Conservation (phyloP, 2,888 invertebrate genomes). For the Hanleya hanleyi region DNA sequence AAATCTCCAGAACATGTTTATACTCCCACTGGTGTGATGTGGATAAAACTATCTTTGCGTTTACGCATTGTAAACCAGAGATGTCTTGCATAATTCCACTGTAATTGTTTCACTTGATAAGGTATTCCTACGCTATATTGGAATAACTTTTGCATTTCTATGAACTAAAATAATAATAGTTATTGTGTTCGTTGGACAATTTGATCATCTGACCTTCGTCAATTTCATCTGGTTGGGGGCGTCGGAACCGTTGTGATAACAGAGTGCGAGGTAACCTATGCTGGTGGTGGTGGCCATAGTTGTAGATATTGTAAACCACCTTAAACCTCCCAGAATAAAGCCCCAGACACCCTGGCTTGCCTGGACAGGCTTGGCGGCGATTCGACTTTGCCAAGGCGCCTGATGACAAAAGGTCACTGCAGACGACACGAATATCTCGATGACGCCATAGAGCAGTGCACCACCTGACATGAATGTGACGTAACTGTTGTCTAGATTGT, state of each 20-base stretch:
- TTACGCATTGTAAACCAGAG: too few relatives aligned
- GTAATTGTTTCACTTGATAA: too few relatives aligned
- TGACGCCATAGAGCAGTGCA: slow-evolving; percentile 66
- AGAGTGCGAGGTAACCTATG: slow-evolving; percentile 69
- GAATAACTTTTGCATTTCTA: too few relatives aligned
- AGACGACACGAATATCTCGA: slow-evolving; percentile 69
- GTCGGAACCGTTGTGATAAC: slow-evolving; percentile 60
- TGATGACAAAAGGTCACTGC: slow-evolving; percentile 71
- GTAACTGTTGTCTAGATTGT: slow-evolving; percentile 61
- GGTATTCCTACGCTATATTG: too few relatives aligned
- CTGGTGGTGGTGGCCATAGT: slow-evolving; percentile 73
- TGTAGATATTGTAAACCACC: slow-evolving; percentile 73
- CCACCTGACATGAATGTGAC: slow-evolving; percentile 62
- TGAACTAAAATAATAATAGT: too few relatives aligned
- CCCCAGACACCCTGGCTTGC: slow-evolving; percentile 72
- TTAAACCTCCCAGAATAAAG: slow-evolving; percentile 70
- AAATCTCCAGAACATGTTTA: too few relatives aligned
- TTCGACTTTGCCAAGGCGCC: slow-evolving; percentile 72
- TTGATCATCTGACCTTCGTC: slow-evolving; percentile 54
- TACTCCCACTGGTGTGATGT: too few relatives aligned
- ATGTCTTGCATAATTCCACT: too few relatives aligned
- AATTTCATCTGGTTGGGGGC: slow-evolving; percentile 54
- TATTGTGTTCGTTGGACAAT: neutral
- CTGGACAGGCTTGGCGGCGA: slow-evolving; percentile 71
- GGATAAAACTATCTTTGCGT: too few relatives aligned